A percentile compares a stretch with the other conserved stretches of the same genome.
phyloP scores from a whole-genome alignment of 1,140 invertebrate genomes.

The Zaprionus nigranus region DNA sequence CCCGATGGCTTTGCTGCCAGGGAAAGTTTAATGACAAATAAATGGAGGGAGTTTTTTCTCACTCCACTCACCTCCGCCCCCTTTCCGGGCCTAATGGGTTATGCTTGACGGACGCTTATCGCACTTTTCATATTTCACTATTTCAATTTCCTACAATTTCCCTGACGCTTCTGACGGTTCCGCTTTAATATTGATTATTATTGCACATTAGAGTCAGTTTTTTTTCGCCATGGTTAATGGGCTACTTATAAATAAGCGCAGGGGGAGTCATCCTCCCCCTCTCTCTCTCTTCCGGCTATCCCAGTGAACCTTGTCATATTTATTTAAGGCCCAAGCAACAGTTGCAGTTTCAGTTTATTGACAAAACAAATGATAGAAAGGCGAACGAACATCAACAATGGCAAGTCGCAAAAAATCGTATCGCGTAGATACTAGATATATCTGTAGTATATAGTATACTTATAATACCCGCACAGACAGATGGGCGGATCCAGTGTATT shows the following conservation, averaged over 20 bases:
- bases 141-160: slow-evolving; percentile 58
- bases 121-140: slow-evolving; percentile 26
- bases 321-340: slow-evolving; percentile 65
- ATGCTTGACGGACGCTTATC: slow-evolving; percentile 52
- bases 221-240: slow-evolving; percentile 31
- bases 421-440: slow-evolving; percentile 10
- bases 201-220: slow-evolving; percentile 31
- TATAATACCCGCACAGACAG: slow-evolving; percentile 19
- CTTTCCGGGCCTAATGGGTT: slow-evolving; percentile 47
- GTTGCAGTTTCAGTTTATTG: slow-evolving; percentile 74
- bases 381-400: slow-evolving; percentile 34
- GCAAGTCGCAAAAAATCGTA: slow-evolving; percentile 2
- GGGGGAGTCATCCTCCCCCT: neutral
- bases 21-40: slow-evolving; percentile 1
- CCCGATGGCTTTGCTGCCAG: neutral
- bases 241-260: slow-evolving; percentile 34
- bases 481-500: neutral
- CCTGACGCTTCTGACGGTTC: slow-evolving; percentile 17
- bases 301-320: slow-evolving; percentile 52
- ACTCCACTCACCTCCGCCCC: neutral
- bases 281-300: neutral
- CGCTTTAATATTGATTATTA: slow-evolving; percentile 74
- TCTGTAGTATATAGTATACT: neutral
- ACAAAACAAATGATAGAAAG: slow-evolving; percentile 74
- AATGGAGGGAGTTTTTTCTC: neutral